Conservation (phyloP, 2,113 vertebrate species). For the Vombatus ursinus region DNA sequence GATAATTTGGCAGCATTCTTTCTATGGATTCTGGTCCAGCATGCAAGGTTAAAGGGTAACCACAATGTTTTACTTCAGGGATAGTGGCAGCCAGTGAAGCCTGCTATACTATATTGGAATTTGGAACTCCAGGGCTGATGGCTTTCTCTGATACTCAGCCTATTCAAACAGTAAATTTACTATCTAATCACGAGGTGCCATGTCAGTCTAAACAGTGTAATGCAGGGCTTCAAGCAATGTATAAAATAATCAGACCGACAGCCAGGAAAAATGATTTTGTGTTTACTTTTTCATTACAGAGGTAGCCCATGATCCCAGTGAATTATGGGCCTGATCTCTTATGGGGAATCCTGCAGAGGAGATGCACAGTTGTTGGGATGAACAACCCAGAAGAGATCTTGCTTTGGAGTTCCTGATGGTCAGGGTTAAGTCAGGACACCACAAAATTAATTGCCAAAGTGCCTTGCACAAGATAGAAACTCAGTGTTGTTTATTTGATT, state of each 20-base stretch:
- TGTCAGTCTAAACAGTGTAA: slow-evolving; percentile 75
- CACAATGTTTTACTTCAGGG: slow-evolving; percentile 66
- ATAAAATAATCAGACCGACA: slow-evolving; percentile 72
- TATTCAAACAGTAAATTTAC: slow-evolving; percentile 79
- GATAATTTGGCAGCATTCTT: slow-evolving; percentile 58
- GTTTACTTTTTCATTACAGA: slow-evolving; percentile 67
- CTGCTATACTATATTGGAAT: slow-evolving; percentile 66
- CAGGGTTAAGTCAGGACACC: not conserved
- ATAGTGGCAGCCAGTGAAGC: slow-evolving; percentile 51
- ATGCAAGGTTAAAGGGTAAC: slow-evolving; percentile 72
- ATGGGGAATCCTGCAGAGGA: not conserved
- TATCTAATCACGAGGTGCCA: slow-evolving; percentile 76
- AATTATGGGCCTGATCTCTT: slow-evolving; percentile 56
- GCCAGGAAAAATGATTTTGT: slow-evolving; percentile 61
- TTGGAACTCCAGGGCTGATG: slow-evolving; percentile 66
- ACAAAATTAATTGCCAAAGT: not conserved
- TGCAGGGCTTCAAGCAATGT: slow-evolving; percentile 57
- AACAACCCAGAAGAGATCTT: not conserved
- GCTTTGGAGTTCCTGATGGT: not conserved
- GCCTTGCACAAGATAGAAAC: not conserved
- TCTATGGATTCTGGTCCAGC: slow-evolving; percentile 57
- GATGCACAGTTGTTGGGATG: not conserved
- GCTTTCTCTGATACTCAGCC: slow-evolving; percentile 62
- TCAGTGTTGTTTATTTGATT: not conserved
- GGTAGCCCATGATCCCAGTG: slow-evolving; percentile 59